Evolutionary conservation across 2,888 invertebrate species (phyloP), one percentile per base, ranked within the genome.

Genomic region (Hirudinaria manillensis): DNA sequence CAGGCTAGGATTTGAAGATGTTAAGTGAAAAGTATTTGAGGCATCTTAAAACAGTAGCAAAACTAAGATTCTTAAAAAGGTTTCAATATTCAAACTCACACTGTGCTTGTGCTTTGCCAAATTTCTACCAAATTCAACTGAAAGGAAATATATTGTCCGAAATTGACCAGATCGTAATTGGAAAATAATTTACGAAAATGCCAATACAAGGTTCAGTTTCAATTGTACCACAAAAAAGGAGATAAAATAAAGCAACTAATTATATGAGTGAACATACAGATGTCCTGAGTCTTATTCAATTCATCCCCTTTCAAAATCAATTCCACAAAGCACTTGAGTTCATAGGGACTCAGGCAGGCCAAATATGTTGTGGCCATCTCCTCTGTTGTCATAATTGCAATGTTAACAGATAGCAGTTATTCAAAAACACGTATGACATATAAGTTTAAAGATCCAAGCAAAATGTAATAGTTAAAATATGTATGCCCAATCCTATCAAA

Each of bases 261-360:
- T n/a, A n/a, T n/a, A n/a, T n/a, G n/a, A 61, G 29, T 27, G 32
- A 27, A 65, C 73, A 21, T 4, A 73, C 73, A 73, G 21, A 73
- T 73, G 32, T 73, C 73, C 13, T n/a, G n/a, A 36, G 73, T 55
- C n/a, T 27, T 34, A 38, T 16, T 65, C 10, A 73, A 61, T 21
- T 73, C 73, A 27, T 61, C 65, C 7, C 73, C 73, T 65, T 45
- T 61, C 36, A 73, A 36, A 29, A 55, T 65, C 38, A 65, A 56
- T n/a, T 73, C 73, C 24, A 73, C 65, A 29, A 36, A 73, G 65
- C 73, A 73, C 38, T 73, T 73, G 38, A 73, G 45, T 56, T 73
- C 65, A 27, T 29, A 73, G 24, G 73, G 73, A 65, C 73, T 73
- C 65, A 73, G 38, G 21, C 73, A 73, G 27, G 65, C 73, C 73